Base-by-base conservation (phyloP, 2,888 invertebrate species). In the Lasioglossum vierecki region DNA sequence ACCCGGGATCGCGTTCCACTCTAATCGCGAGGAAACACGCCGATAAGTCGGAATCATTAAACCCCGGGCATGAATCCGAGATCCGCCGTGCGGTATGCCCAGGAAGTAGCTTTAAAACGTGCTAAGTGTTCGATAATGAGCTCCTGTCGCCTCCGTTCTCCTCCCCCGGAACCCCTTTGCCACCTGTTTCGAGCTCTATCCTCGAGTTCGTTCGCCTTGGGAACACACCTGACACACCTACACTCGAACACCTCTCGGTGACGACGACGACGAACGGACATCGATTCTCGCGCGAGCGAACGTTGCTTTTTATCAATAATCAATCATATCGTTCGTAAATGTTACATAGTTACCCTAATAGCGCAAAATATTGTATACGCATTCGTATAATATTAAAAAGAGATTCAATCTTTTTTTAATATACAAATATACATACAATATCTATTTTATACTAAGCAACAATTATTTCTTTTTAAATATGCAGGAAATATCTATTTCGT, bases 61-160 rank as follows among this genome's bases (percentile, higher is more conserved):
- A 78, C 49, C 66, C 39, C 76, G 84, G 73, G 41, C 70, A 75
- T 41, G 80, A 82, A 87, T 83, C 76, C 39, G 60, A 74, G 88
- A 82, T 73, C 76, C 77, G 68, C 66, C 75, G 63, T 44, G 53
- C 83, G 77, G 68, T 22, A 22, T 63, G 60, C 71, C 76, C 83
- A 91, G 91, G 90, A 91, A 90, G 91, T 83, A 57, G 71, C 80
- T 88, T 83, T 79, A 83, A 88, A 90, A 88, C 90, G 91, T 91
- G 91, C 88, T 83, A 87, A 91, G 91, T 88, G 91, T 91, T 90
- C 84, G 80, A 87, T 91, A 90, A 91, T 84, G 84, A 90, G 85
- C 72, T 73, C 46, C 82, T 68, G 82, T 76, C 79, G 72, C 46
- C 30, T 41, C 30, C 8, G 26, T 46, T 35, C 18, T 9, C 26